Percentiles rank a stretch among this genome's conserved stretches.
Evolutionary conservation across 2,113 vertebrate species (phyloP).

Genomic region (Enhydra lutris): DNA sequence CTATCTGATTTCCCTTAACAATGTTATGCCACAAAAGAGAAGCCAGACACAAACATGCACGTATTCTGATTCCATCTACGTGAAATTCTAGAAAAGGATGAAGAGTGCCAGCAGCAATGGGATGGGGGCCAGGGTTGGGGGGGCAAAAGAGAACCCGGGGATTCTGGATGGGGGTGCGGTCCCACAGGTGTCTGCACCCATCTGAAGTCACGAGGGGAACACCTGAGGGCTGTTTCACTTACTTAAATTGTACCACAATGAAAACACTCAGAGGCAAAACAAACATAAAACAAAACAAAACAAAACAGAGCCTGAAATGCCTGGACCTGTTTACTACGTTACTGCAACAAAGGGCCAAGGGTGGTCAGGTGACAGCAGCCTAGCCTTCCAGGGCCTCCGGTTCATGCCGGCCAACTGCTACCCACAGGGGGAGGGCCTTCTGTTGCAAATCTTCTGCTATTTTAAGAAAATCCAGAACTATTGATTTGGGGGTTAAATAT

Average conservation of each 20-base stretch:
- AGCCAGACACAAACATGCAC: rapidly evolving
- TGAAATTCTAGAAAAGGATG: no score
- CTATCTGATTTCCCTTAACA: neutral
- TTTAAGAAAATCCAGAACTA: neutral
- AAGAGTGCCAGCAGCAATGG: neutral
- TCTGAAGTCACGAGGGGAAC: rapidly evolving
- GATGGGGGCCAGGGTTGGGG: rapidly evolving
- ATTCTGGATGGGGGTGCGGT: neutral
- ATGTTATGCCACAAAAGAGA: neutral
- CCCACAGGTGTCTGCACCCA: neutral
- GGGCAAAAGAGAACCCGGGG: rapidly evolving
- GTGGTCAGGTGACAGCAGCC: neutral
- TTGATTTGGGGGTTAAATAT: neutral
- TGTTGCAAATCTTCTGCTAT: neutral
- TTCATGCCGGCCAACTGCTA: rapidly evolving
- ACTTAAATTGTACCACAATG: rapidly evolving
- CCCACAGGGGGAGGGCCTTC: neutral
- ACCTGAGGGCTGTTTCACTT: neutral
- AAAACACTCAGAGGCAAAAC: neutral
- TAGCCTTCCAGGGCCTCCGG: neutral
- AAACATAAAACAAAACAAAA: neutral
- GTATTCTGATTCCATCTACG: rapidly evolving
- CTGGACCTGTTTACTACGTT: rapidly evolving
- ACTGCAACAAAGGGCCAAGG: neutral
- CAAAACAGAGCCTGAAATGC: neutral